These are phyloP conservation scores for Capitulum mitella DNA, from an alignment of 2,888 invertebrate genomes.

Conservation along the genomic window DNA sequence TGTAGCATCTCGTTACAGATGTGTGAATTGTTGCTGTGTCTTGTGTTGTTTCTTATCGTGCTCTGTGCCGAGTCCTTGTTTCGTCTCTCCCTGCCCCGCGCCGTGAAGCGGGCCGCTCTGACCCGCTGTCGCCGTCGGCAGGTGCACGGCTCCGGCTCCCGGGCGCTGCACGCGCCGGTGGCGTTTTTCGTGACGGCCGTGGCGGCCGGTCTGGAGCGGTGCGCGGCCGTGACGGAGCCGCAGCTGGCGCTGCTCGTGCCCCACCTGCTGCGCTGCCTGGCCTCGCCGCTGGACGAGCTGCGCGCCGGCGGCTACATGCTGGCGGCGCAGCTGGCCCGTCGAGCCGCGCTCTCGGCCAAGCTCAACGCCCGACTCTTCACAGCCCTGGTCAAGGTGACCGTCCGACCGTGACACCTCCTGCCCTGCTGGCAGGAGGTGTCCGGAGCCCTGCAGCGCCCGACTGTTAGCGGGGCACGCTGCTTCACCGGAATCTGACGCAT, in stretches of 20 bases:
- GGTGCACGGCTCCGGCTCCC: conserved; percentile 53
- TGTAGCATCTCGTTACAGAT: no score
- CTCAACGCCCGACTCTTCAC: conserved; percentile 56
- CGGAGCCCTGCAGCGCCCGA: no score
- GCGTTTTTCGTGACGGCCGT: conserved; percentile 72
- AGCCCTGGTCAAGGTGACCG: conserved; percentile 52
- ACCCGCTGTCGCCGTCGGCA: conserved; percentile 29
- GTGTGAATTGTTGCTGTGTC: conserved; percentile 28
- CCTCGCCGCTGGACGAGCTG: conserved; percentile 60
- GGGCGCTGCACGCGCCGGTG: conserved; percentile 60
- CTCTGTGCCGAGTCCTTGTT: conserved; percentile 26
- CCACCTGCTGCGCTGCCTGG: conserved; percentile 61
- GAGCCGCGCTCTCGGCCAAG: conserved; percentile 53
- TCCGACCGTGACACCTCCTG: no score
- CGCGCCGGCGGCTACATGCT: conserved; percentile 67
- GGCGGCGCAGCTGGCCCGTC: conserved; percentile 59
- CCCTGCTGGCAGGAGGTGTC: no score
- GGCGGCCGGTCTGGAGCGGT: conserved; percentile 60
- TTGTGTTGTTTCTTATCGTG: conserved; percentile 25
- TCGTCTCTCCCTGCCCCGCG: conserved; percentile 38
- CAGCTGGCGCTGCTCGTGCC: conserved; percentile 63
- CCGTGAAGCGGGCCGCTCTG: no score
- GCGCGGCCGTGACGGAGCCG: conserved; percentile 51
- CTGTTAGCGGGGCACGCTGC: no score
- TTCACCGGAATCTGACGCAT: no score